Conservation (phyloP, 2,113 vertebrate species). For the Cranoglanis bouderius region DNA sequence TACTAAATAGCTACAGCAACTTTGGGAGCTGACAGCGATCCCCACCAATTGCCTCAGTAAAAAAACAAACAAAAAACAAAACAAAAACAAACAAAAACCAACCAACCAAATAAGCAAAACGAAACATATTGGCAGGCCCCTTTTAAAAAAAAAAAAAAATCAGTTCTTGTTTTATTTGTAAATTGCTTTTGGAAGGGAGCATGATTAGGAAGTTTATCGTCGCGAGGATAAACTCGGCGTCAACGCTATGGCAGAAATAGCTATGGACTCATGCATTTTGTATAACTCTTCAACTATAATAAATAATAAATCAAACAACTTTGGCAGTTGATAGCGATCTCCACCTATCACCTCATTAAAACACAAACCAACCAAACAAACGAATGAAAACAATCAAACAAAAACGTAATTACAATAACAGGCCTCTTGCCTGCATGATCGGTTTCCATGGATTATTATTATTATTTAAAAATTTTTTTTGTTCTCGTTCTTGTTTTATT, state of each 20-base stretch:
- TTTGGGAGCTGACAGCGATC: too few relatives aligned
- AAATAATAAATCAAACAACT: not conserved
- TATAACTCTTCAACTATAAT: not conserved
- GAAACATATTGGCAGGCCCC: not conserved
- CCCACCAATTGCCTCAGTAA: too few relatives aligned
- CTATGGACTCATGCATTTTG: conserved; percentile 2
- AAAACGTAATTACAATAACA: not conserved
- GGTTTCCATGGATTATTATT: not conserved
- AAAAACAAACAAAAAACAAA: not conserved
- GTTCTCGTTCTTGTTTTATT: not conserved
- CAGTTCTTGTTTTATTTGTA: not conserved
- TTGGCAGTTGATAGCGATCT: not conserved
- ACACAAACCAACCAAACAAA: not conserved
- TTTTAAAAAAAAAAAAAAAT: too few relatives aligned
- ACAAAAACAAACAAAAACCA: not conserved
- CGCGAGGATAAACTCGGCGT: not conserved
- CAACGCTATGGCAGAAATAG: not conserved
- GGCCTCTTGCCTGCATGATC: not conserved
- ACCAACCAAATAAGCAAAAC: not conserved
- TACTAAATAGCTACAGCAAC: too few relatives aligned
- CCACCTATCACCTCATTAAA: not conserved
- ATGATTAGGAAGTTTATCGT: not conserved
- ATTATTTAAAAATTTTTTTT: not conserved
- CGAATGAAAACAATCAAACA: not conserved
- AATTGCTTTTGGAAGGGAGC: not conserved